Evolutionary conservation across 2,113 vertebrate species (phyloP).

Genomic region (Corythornis cristatus): DNA sequence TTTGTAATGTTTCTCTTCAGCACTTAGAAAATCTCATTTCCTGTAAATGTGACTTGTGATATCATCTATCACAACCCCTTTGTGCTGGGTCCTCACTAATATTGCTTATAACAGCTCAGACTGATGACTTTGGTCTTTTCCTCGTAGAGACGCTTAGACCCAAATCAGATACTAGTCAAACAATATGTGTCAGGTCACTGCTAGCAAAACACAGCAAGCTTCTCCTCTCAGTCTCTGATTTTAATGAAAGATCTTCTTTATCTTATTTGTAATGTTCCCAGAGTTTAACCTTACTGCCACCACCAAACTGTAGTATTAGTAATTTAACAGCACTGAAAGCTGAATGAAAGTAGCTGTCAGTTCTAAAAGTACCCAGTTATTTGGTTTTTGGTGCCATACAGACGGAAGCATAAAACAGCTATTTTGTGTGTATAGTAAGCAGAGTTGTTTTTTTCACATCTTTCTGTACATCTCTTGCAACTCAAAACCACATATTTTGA

Average conservation of each 20-base stretch:
- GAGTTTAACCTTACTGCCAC: neutral
- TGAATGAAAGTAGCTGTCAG: slow-evolving; percentile 9
- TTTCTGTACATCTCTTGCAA: neutral
- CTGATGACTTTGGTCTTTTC: neutral
- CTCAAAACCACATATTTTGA: neutral
- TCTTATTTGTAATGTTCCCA: neutral
- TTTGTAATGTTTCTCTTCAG: neutral
- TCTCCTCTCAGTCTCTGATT: neutral
- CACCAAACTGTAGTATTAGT: neutral
- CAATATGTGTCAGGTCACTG: neutral
- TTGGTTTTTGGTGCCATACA: neutral
- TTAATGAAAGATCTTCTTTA: neutral
- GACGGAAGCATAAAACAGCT: neutral
- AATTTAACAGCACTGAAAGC: neutral
- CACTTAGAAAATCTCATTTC: slow-evolving; percentile 53
- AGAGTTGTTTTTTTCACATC: rapidly evolving
- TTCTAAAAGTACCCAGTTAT: neutral
- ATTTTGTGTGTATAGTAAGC: neutral
- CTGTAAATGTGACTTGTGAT: neutral
- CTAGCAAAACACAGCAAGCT: neutral
- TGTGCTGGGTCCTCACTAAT: neutral
- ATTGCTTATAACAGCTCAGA: slow-evolving; percentile 7
- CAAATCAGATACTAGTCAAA: neutral
- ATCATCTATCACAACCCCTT: slow-evolving; percentile 20
- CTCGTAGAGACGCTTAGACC: neutral